Evolutionary conservation across 2,113 vertebrate genomes (phyloP).

Genomic region (Phylloscopus whistleri): DNA sequence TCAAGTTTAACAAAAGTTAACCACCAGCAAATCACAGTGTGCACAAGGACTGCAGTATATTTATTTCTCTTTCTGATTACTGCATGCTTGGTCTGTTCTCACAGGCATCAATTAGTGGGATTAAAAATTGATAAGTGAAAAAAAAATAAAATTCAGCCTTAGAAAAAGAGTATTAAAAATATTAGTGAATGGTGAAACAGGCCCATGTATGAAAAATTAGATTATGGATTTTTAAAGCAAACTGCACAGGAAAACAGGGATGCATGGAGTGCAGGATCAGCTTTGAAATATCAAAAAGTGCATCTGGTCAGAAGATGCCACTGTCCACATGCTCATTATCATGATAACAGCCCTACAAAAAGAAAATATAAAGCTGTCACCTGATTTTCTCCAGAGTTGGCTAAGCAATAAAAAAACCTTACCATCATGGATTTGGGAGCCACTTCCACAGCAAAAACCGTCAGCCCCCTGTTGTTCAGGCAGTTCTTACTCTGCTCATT

Average conservation of each 20-base stretch:
- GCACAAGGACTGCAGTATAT: neutral
- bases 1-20: neutral
- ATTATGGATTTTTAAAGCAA: neutral
- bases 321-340: neutral
- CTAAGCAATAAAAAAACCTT: neutral
- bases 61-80: neutral
- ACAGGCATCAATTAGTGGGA: neutral
- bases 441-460: constrained; percentile 89
- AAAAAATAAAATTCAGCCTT: neutral
- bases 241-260: neutral
- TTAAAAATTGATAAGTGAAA: neutral
- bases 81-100: neutral
- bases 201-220: neutral
- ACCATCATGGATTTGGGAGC: constrained; percentile 86
- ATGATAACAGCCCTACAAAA: neutral
- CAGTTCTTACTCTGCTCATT: constrained; percentile 90
- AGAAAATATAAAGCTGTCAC: neutral
- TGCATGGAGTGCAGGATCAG: neutral
- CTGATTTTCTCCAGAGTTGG: neutral
- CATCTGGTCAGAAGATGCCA: neutral
- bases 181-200: neutral
- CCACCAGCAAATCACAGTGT: neutral
- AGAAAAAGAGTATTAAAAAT: neutral
- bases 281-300: neutral
- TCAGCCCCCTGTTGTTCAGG: constrained; percentile 83